Evolutionary conservation across 2,797 vertebrate species (phyloP), one percentile per base, ranked within the genome.

Genomic region (Microchirus variegatus): DNA sequence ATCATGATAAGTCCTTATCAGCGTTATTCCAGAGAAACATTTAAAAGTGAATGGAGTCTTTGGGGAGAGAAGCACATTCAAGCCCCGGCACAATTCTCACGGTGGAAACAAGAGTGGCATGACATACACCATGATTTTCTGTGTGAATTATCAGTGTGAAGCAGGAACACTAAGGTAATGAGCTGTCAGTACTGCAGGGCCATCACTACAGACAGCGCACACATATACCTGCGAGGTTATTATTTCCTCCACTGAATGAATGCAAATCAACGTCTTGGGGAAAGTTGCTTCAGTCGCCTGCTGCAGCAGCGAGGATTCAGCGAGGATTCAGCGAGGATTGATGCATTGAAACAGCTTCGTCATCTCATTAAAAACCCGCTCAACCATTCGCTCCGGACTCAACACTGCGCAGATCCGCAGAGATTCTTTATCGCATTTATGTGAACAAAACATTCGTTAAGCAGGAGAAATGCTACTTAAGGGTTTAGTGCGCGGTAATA

Each of bases 271-370:
- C 68, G 68, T 54, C 53, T 40, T 67, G 8, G 18, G 74, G 74
- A 58, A 82, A 80, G 72, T 72, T 63, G 63, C 59, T 81, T 54
- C 22, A 74, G 71, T 78, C 70, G 69, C 73, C 73, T 73, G 80
- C 22, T 22, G 22, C 22, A 22, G 22, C 61, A 47, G 68, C 47
- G 60, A 57, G 22, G n/a, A n/a, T n/a, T n/a, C 18, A 55, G 63
- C 43, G 46, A 50, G 18, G 13, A 56, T 60, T 69, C 63, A 50
- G 48, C 51, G 1, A 19, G 50, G 54, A 71, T 13, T 59, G 19
- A 77, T 71, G 58, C 3, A 53, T 60, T 38, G 48, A 72, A 65
- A 22, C n/a, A 52, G 17, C 12, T 35, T 41, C 58, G 37, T 36
- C 36, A 42, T 52, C 73, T 75, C 59, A 71, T 80, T 81, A 81